Evolutionary conservation across 2,888 invertebrate species (phyloP), one percentile per base, ranked within the genome.

Genomic region (Acleris emargana): DNA sequence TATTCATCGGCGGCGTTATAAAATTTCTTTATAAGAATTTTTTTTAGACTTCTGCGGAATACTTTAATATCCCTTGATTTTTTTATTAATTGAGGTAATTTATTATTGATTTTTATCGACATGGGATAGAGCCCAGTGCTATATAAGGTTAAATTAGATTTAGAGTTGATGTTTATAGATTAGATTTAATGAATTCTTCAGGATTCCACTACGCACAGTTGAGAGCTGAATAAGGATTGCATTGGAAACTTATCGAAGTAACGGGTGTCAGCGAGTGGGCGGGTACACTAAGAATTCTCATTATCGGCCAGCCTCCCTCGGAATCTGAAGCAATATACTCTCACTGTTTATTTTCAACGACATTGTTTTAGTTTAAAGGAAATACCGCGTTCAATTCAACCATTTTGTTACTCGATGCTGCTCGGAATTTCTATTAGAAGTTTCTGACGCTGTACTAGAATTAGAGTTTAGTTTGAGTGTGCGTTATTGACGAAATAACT

Each of bases 231-330:
- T 38, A 18, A 6, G 53, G 50, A 58, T 49, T 60, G 43, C 42
- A 54, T 22, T 42, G 64, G 43, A 47, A 59, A 38, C 38, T 38
- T 38, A 38, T 38, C 38, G 42, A 54, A 42, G 54, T 6, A 42
- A 42, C 4, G 54, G 42, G 50, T 43, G 32, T 42, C 38, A 32
- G 9, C 16, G 20, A n/a, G 20, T 20, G 50, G 20, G 38, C 53
- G 69, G 69, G 69, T 32, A 62, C 60, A 70, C 70, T 74, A 82
- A 82, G 80, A 83, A 85, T 86, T 80, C 80, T 81, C 82, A 84
- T 86, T 82, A 83, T 70, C 68, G 75, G 72, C 64, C 61, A 69
- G 68, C 68, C 55, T 58, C 54, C 64, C 66, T 66, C 69, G 76
- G 74, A 75, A 81, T 82, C 75, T 75, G 75, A 75, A 71, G 78